Conservation (phyloP, 2,113 vertebrate genomes). For the Eulacestoma nigropectus region DNA sequence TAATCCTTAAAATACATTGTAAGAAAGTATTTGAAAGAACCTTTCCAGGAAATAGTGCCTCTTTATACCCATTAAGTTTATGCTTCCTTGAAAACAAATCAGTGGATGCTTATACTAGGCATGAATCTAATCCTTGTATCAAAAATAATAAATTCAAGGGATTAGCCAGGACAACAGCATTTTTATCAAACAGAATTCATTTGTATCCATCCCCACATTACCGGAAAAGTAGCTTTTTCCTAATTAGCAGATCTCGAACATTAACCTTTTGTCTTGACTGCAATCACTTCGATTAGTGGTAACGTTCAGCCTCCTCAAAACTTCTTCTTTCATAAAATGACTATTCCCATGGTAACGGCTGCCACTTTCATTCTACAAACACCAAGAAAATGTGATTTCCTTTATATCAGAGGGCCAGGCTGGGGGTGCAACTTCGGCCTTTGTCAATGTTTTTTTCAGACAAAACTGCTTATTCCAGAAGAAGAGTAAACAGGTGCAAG, state of each 20-base stretch:
- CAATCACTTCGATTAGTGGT: constrained; percentile 12
- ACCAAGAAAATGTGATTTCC: constrained; percentile 21
- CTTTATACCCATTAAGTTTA: background rate
- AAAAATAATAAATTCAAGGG: background rate
- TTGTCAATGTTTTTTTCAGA: constrained; percentile 17
- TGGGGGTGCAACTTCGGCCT: background rate
- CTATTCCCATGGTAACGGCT: constrained; percentile 52
- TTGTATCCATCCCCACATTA: background rate
- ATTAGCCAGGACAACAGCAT: background rate
- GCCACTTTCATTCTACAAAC: background rate
- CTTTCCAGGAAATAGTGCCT: background rate
- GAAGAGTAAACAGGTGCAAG: constrained; percentile 34
- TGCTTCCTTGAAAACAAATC: background rate
- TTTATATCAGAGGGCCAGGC: background rate
- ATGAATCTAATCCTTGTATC: background rate
- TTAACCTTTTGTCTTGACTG: constrained; percentile 53
- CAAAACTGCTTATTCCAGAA: constrained; percentile 19
- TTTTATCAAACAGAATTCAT: constrained; percentile 4
- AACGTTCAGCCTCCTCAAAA: constrained; percentile 27
- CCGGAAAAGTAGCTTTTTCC: background rate
- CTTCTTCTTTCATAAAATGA: constrained; percentile 26
- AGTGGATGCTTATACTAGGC: background rate
- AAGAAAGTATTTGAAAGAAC: background rate
- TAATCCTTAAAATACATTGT: background rate
- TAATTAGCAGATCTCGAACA: constrained; percentile 35